Base-by-base conservation (phyloP, 1,140 invertebrate species). In the Ceratosolen fusciceps region DNA sequence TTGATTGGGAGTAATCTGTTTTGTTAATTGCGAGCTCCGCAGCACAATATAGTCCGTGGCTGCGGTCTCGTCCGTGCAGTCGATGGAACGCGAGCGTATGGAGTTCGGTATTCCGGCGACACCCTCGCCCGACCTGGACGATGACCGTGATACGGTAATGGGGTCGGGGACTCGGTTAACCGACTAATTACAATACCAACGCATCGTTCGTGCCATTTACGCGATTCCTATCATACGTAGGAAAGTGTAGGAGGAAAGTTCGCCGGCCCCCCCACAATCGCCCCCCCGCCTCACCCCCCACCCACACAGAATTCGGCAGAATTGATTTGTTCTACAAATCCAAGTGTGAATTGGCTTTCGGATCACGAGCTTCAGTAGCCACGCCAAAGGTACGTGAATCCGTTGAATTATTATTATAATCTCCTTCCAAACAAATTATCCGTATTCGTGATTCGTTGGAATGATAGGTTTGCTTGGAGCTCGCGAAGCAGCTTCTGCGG, bases 1-100 rank as follows among this genome's bases (percentile, higher is more conserved):
- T 86, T 88, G 87, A 88, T 88, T 84, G 87, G 87, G 85, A 84
- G 85, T 87, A 87, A 86, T 87, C 86, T 87, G 86, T 88, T 88
- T 87, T 87, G 87, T 87, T 88, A 88, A 88, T 88, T 88, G 87
- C 86, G 85, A 85, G 85, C 84, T 87, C 85, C 83, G 85, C 83
- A 83, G 85, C 7, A 37, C 70, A n/a, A n/a, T n/a, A n/a, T n/a
- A n/a, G n/a, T 81, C 85, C 85, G 86, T 88, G 86, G 83, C 82
- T 87, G 86, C 80, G 86, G 86, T 87, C 82, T 77, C 81, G 82
- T 85, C 80, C 80, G 56, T 80, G 26, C 43, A n/a, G n/a, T n/a
- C 24, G 24, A 1, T 31, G 14, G 43, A 21, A 8, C 62, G 58
- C 72, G 31, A 74, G 85, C 85, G 86, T n/a, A 83, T 83, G 56